Conservation (phyloP, 2,113 vertebrate genomes). For the Cebidichthys violaceus region DNA sequence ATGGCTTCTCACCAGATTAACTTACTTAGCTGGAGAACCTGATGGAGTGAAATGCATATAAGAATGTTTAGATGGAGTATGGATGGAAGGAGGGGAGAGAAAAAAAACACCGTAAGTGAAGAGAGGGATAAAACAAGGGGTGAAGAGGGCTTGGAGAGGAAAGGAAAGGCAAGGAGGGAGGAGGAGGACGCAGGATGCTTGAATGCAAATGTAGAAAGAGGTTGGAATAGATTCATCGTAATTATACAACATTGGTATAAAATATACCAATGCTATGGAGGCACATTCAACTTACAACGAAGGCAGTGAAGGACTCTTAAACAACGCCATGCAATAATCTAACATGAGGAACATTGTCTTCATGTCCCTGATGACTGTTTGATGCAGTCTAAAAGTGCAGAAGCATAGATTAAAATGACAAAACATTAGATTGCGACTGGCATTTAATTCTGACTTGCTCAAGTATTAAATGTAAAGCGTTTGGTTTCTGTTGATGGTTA, state of each 20-base stretch:
- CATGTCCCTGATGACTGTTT: not conserved
- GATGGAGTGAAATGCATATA: conserved; percentile 64
- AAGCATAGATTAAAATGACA: not conserved
- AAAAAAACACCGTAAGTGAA: not conserved
- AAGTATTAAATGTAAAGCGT: not conserved
- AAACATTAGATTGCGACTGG: not conserved
- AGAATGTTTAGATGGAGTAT: conserved; percentile 10
- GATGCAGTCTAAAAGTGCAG: not conserved
- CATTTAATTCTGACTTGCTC: not conserved
- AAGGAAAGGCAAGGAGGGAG: not conserved
- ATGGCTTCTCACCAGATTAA: conserved; percentile 74
- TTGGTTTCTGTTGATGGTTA: not conserved
- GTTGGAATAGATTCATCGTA: not conserved
- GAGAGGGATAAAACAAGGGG: not conserved
- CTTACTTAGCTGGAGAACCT: conserved; percentile 67
- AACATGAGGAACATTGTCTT: not conserved
- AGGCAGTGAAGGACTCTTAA: not conserved
- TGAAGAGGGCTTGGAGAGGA: not conserved
- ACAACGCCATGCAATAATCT: not conserved
- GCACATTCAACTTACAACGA: not conserved
- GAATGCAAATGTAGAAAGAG: not conserved
- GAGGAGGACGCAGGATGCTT: not conserved
- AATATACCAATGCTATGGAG: not conserved
- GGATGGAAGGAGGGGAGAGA: not conserved
- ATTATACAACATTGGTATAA: not conserved